Evolutionary conservation across 2,888 invertebrate species (phyloP), one percentile per base, ranked within the genome.

Genomic region (Epiblema foenella): DNA sequence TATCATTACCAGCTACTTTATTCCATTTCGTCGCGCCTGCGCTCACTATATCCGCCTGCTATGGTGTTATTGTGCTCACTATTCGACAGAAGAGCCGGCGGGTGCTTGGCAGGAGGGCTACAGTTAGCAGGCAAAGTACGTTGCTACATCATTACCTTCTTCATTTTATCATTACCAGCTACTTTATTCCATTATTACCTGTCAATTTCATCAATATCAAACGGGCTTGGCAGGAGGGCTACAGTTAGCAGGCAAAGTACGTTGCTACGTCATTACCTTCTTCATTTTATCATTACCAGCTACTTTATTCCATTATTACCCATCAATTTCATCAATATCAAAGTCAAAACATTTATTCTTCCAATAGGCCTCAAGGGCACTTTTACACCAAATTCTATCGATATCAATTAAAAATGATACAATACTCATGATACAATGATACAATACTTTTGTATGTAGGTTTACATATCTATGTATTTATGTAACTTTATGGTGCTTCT

Each of bases 21-120:
- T n/a, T n/a, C n/a, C n/a, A n/a, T n/a, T 98, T 98, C 88, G 95
- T 97, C 59, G 94, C 97, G 9, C 98, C 98, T 0, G 97, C 98
- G 0, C 86, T 98, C 52, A 97, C 98, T 76, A 98, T 98, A 81
- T 96, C 97, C 9, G 96, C 96, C 4, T 98, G 98, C 86, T 98
- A 98, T 88, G 96, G 97, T 8, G 96, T 98, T 76, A 98, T 98
- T 78, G 98, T 98, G 3, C 95, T 96, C 86, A 98, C 98, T 33
- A 98, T 98, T 82, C 97, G 98, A 95, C 96, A 97, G 74, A 97
- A 97, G 85, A 96, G 96, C 77, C 94, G 95, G 73, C 88, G 96
- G 60, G 95, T 94, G 1, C 79, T 94, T 7, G 93, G 93, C 7
- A 88, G 88, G 72, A 78, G 89, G 12, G 86, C 87, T 0, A 88